Evolutionary conservation across 1,140 invertebrate species (phyloP).

Genomic region (Drosophila ironensis): DNA sequence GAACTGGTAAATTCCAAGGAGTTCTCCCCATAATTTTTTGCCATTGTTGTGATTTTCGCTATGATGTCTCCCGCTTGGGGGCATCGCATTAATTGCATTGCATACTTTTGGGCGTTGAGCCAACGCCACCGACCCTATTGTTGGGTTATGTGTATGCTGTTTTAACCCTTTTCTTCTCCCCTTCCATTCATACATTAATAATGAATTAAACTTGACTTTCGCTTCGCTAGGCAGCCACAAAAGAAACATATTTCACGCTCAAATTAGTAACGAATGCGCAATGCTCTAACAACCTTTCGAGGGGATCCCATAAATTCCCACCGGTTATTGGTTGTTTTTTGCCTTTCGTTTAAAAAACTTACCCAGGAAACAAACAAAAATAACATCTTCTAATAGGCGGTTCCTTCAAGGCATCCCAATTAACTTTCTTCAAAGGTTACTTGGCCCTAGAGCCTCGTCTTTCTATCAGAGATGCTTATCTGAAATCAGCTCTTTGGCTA

Average conservation of each 20-base stretch:
- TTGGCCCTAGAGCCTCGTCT: not conserved
- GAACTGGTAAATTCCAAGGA: conserved; percentile 15
- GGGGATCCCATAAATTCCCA: not conserved
- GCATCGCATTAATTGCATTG: conserved; percentile 72
- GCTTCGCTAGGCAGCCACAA: conserved; percentile 54
- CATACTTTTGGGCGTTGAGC: conserved; percentile 56
- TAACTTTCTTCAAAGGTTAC: not conserved
- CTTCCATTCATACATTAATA: conserved; percentile 52
- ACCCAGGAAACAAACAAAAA: no score
- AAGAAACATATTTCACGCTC: conserved; percentile 1
- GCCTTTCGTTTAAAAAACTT: no score
- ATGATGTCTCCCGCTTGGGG: conserved; percentile 36
- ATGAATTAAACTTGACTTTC: conserved; percentile 80
- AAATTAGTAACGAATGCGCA: conserved; percentile 1
- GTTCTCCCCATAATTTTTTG: conserved; percentile 19
- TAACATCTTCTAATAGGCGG: no score
- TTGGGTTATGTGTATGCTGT: not conserved
- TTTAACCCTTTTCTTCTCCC: conserved; percentile 29
- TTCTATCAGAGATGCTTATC: conserved; percentile 5
- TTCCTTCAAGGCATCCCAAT: not conserved
- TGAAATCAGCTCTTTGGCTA: not conserved
- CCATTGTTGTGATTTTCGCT: conserved; percentile 47
- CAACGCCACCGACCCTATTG: conserved; percentile 9
- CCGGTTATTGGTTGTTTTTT: not conserved
- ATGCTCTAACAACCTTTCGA: not conserved